phyloP scores from a whole-genome alignment of 2,888 invertebrate species.

The Morpho achilles region DNA sequence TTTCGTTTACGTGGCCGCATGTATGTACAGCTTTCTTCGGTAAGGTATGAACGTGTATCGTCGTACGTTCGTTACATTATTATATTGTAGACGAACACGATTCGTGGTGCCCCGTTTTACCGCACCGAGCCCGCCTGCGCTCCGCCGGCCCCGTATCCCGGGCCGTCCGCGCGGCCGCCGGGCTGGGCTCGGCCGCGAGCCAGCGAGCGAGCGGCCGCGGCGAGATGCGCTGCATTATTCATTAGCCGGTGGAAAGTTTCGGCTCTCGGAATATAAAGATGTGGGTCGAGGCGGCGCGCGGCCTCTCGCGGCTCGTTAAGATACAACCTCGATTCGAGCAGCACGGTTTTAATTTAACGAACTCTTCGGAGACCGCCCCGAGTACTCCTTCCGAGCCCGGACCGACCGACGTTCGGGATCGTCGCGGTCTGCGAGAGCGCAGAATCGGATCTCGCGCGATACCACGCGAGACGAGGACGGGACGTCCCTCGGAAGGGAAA shows the following conservation, averaged over 20 bases:
- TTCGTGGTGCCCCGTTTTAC: no score
- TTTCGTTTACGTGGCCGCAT: no score
- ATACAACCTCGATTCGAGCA: conserved; percentile 48
- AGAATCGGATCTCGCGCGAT: not conserved
- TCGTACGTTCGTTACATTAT: no score
- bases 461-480: not conserved
- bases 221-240: conserved; percentile 42
- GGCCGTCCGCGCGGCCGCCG: not conserved
- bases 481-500: conserved; percentile 10
- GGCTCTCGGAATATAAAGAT: conserved; percentile 53
- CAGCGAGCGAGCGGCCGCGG: conserved; percentile 7
- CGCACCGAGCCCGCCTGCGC: no score
- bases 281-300: conserved; percentile 46
- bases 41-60: no score
- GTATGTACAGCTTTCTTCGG: no score
- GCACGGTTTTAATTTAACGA: conserved; percentile 38
- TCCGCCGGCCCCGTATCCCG: no score
- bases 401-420: not conserved
- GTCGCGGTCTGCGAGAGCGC: not conserved
- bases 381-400: not conserved
- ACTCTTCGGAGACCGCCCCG: not conserved
- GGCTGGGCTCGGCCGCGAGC: conserved; percentile 12
- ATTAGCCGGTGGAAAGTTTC: conserved; percentile 55
- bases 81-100: no score
- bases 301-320: conserved; percentile 38